Base-by-base conservation (phyloP, 2,888 invertebrate genomes). In the Criorhina ranunculi region DNA sequence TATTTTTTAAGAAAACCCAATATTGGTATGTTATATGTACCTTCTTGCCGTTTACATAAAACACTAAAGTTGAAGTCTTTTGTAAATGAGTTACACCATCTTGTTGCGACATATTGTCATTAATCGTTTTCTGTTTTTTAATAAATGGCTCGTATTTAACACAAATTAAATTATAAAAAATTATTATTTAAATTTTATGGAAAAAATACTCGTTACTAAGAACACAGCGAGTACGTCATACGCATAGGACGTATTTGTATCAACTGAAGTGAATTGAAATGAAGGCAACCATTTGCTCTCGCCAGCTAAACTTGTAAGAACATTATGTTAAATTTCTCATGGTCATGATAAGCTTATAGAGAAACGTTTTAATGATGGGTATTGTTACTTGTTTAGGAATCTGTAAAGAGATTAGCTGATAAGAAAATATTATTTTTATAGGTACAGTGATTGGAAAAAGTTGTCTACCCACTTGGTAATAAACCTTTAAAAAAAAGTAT, bases 21-120 rank as follows among this genome's bases (percentile, higher is more conserved):
- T n/a, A 46, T 9, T 44, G 0, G 6, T 53, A n/a, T n/a, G n/a
- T n/a, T n/a, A 4, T 24, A 24, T 24, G 24, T 62, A 82, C 81
- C 77, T 82, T 82, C 11, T 64, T 93, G 29, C 94, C 94, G 88
- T 94, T 94, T 9, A 93, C 92, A 85, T 90, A 93, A 88, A 93
- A 93, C 7, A 92, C 88, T 12, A 93, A 88, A 0, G 88, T 88
- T 11, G 86, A 87, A 59, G 86, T 42, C 7, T 67, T 70, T 12
- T 35, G 60, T 9, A 17, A 29, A 37, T 44, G n/a, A 19, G 15
- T 64, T 12, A 62, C 12, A 12, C 4, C 57, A 64, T 64, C 31
- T 15, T 51, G 29, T 3, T 49, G 11, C 29, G 9, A 33, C 33
- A 60, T 53, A 24, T 35, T 24, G 17, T 17, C 37, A 0, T 15